Conservation (phyloP, 2,113 vertebrate genomes). For the Origma solitaria region DNA sequence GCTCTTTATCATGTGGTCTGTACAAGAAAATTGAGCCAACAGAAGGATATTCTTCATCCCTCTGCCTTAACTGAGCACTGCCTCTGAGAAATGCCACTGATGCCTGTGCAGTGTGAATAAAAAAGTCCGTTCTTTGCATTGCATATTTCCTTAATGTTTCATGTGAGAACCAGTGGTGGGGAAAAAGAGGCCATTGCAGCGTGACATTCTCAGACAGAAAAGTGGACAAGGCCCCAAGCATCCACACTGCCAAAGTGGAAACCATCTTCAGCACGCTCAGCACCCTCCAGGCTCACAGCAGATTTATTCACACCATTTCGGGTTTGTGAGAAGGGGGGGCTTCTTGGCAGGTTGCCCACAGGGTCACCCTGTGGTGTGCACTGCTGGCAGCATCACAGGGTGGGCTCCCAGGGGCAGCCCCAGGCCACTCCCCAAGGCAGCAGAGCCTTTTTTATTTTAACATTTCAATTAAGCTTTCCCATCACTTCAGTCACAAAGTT, state of each 20-base stretch:
- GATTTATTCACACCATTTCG: not conserved
- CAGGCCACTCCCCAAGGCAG: not conserved
- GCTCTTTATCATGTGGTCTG: not conserved
- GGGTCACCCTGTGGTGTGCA: not conserved
- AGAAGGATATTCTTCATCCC: not conserved
- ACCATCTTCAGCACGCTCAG: not conserved
- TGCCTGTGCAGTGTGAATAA: not conserved
- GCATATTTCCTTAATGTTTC: not conserved
- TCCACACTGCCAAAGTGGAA: not conserved
- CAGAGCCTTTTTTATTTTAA: not conserved
- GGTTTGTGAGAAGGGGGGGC: not conserved
- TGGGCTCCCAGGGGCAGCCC: not conserved
- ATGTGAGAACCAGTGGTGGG: not conserved
- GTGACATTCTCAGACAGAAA: not conserved
- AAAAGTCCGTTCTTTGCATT: not conserved
- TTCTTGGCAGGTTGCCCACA: not conserved
- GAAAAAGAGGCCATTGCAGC: not conserved
- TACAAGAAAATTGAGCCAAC: not conserved
- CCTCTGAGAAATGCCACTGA: not conserved
- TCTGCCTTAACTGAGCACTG: not conserved
- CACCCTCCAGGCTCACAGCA: not conserved
- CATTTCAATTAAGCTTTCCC: not conserved
- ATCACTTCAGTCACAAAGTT: not conserved
- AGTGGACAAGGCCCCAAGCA: not conserved
- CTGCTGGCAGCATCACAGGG: not conserved